Base-by-base conservation (phyloP, 2,113 vertebrate genomes). In the Cottus gobio region DNA sequence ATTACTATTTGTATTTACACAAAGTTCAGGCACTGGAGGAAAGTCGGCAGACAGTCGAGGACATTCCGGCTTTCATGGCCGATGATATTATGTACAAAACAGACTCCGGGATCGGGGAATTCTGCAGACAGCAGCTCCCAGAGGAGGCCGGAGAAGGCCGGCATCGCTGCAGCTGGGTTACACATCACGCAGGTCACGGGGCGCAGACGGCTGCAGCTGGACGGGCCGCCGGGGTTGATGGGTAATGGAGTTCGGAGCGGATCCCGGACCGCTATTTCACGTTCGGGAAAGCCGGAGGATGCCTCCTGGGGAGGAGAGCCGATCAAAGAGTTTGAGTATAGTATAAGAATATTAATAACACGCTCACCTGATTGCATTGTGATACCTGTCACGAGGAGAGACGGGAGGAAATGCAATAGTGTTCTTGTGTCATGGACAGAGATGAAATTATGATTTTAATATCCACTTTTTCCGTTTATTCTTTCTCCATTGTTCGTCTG, bases 201-300 rank as follows among this genome's bases (percentile, higher is more conserved):
- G 73, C 79, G 71, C 65, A 80, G 83, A 78, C 60, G 50, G 66
- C 68, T 58, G 77, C 74, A 74, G 74, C 71, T 82, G 72, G 66
- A 68, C 24, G 64, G 64, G 64, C 62, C 68, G 54, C 57, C 36
- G 30, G 70, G 77, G 71, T 46, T 62, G 57, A 80, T 82, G 90
- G 87, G 78, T 82, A 81, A 77, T 80, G 74, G 61, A 84, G 86
- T 82, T 75, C 75, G 58, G 58, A 42, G 54, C 34, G 46, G 63
- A 71, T n/a, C n/a, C 28, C 18, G 61, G 60, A 48, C 10, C 75
- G 58, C 50, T 82, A 86, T 76, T 90, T 92, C 65, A 81, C 77
- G 12, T 71, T 77, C 71, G 93, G 93, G 37, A 93, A 86, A 34
- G 92, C 88, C 62, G 93, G 95, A 18, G 93, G 92, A 30, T 90